Percentiles rank a stretch among this genome's conserved stretches.
These are phyloP conservation scores for Scortum barcoo DNA, from an alignment of 2,113 vertebrate species.

Conservation along the genomic window DNA sequence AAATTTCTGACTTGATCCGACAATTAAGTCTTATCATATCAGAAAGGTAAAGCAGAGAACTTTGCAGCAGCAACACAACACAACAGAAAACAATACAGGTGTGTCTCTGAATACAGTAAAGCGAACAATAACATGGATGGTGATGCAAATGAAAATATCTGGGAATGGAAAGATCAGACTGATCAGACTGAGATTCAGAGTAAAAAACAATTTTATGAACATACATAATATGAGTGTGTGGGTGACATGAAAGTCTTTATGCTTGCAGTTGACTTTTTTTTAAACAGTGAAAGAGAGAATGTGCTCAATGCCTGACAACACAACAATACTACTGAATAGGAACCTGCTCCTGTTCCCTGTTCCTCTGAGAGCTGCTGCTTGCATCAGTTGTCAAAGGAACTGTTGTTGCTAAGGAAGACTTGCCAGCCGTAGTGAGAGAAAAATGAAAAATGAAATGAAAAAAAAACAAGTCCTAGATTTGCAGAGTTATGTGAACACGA, in stretches of 20 bases:
- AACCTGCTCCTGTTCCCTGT: constrained; percentile 17
- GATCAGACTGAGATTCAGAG: background rate
- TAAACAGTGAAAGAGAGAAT: too few species aligned
- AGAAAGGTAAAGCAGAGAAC: background rate
- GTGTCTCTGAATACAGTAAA: constrained; percentile 13
- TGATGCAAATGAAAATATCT: constrained; percentile 32
- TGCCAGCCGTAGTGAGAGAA: background rate
- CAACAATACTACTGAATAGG: background rate
- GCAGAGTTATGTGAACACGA: constrained; percentile 7
- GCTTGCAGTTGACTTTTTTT: background rate
- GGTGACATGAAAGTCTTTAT: background rate
- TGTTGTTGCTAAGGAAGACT: constrained; percentile 52
- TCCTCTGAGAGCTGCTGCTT: constrained; percentile 11
- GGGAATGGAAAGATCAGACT: background rate
- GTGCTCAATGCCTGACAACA: background rate
- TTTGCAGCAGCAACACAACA: background rate
- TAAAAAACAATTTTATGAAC: background rate
- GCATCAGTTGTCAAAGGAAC: constrained; percentile 44
- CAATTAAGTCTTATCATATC: too few species aligned
- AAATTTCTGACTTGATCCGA: too few species aligned
- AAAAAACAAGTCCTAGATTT: background rate
- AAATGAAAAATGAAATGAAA: constrained; percentile 4
- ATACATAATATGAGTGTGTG: background rate
- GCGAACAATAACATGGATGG: constrained; percentile 12
- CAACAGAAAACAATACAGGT: background rate